Base-by-base conservation (phyloP, 1,140 invertebrate species). In the Heliconius eleuchia region DNA sequence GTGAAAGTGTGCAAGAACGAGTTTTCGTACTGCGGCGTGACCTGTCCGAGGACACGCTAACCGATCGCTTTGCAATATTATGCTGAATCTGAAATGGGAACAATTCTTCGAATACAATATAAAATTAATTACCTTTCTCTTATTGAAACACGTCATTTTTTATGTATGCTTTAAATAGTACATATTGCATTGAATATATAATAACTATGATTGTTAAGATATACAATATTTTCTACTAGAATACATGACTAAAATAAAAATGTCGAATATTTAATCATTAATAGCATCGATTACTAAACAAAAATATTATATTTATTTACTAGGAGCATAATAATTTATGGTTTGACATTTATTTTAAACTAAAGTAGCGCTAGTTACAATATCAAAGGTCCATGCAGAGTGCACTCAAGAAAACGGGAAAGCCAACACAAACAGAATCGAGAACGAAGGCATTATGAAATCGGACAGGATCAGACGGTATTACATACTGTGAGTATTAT, bases 1-100 rank as follows among this genome's bases (percentile, higher is more conserved):
- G 92, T 92, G 91, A 94, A 94, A 94, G 92, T 94, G 87, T 89
- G 89, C 89, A 78, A 86, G 84, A 94, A 93, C 91, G 86, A 84
- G 92, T 94, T 94, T 92, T 88, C 85, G 86, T 84, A 81, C 83
- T 83, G 86, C 88, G 91, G 60, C 91, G 91, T 93, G 91, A 93
- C 92, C 91, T 83, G 91, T 87, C 86, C 88, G 91, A 92, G 92
- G 92, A 92, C 92, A 92, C 77, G 87, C 82, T 80, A 75, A 76
- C 83, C 82, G 81, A 86, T 84, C 84, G 87, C 85, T 87, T 83
- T 81, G 84, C 85, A 84, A 83, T 84, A 85, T 83, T 82, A 84
- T 85, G 85, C 82, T 83, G 82, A 71, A 85, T 87, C 79, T 66
- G 27, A 85, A 89, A 87, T 81, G 76, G 82, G 83, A 80, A 83